Evolutionary conservation across 2,113 vertebrate genomes (phyloP), one percentile per base, ranked within the genome.

Genomic region (Manacus vitellinus): DNA sequence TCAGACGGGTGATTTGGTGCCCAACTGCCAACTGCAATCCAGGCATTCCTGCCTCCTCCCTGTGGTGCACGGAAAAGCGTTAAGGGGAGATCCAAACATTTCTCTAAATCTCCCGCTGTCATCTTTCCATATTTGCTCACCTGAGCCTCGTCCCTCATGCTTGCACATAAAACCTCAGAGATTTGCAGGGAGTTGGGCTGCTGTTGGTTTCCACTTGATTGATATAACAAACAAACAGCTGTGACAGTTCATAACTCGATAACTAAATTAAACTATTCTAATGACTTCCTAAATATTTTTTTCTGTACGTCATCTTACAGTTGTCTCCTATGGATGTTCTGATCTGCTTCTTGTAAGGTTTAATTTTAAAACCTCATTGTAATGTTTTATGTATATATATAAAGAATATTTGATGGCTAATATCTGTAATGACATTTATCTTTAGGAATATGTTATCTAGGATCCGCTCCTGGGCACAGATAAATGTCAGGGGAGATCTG

Each of bases 381-480:
- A 85, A 58, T 72, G 77, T 35, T 96, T 97, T 94, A 96, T 97
- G 96, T 94, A 96, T 95, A 96, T 96, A 92, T 55, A 94, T 79
- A 94, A 93, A 96, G 92, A 81, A 31, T 90, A 85, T 63, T 92
- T 93, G 92, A 94, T 83, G 71, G 62, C 77, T 96, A 87, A 92
- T 96, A 88, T 71, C 80, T 93, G 62, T 55, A 63, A 88, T 97
- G 94, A 95, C 95, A 89, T 94, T 96, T 95, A 95, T 94, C 89
- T 97, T 77, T 82, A 68, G 76, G 65, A 94, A 63, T 1, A 12
- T 0, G 43, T 88, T 95, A 96, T 96, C 94, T 94, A 77, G 87
- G n/a, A 95, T 71, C 90, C 55, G 6, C 88, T 96, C 65, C 79
- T 76, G 56, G 52, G 54, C 6, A 20, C 82, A 97, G 94, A 96